Evolutionary conservation across 2,113 vertebrate genomes (phyloP).

Genomic region (Pristiophorus japonicus): DNA sequence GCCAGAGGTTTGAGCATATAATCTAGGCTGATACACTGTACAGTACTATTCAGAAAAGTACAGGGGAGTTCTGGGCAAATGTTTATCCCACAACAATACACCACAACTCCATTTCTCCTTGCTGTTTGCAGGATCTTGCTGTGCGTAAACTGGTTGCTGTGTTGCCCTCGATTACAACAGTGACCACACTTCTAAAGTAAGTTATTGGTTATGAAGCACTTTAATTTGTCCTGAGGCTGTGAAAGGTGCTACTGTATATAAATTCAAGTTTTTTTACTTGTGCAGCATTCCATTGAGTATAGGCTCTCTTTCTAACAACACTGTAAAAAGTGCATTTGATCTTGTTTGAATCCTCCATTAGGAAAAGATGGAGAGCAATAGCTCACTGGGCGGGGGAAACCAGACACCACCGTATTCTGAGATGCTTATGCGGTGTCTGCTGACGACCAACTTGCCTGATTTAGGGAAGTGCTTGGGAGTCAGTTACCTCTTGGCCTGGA

Average conservation of each 20-base stretch:
- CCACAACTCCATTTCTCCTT: not conserved
- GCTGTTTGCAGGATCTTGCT: not conserved
- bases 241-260: not conserved
- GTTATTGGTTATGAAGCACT: not conserved
- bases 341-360: not conserved
- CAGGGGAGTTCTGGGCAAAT: not conserved
- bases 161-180: not conserved
- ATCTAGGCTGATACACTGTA: not conserved
- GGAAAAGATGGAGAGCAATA: not conserved
- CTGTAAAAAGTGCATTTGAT: not conserved
- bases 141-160: not conserved
- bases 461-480: not conserved
- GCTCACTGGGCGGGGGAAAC: not conserved
- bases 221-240: not conserved
- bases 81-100: not conserved
- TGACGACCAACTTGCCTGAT: not conserved
- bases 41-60: not conserved
- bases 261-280: not conserved
- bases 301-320: not conserved
- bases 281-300: not conserved
- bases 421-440: not conserved
- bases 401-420: not conserved
- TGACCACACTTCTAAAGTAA: not conserved
- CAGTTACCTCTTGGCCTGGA: not conserved
- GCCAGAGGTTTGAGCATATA: not conserved